Evolutionary conservation across 2,113 vertebrate species (phyloP).

Genomic region (Eurystomus gularis): DNA sequence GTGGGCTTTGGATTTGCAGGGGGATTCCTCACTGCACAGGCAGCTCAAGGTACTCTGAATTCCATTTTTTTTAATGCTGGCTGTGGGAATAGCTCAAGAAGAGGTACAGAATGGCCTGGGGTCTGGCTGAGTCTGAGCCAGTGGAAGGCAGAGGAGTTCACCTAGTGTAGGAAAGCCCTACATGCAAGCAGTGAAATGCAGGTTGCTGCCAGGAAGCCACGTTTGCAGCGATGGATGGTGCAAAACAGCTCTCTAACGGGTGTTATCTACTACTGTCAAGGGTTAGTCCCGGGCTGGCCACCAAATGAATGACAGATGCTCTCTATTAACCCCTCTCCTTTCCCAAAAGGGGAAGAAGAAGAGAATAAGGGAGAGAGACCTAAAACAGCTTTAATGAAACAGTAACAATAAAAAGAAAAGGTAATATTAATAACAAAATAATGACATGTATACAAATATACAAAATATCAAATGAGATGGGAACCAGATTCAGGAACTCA

Average conservation of each 20-base stretch:
- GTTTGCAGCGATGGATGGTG: not conserved
- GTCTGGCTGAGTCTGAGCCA: not conserved
- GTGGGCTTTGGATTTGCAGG: not conserved
- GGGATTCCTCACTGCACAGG: not conserved
- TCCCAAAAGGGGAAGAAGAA: not conserved
- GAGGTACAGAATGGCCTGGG: not conserved
- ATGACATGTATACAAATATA: not conserved
- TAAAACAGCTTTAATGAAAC: not conserved
- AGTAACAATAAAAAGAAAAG: not conserved
- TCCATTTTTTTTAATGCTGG: not conserved
- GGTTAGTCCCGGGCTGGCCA: not conserved
- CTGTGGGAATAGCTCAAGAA: not conserved
- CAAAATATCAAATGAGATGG: not conserved
- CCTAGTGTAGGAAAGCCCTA: no score
- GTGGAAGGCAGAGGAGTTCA: not conserved
- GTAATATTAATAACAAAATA: not conserved
- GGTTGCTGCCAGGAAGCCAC: not conserved
- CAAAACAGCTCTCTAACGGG: not conserved
- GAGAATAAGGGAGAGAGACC: not conserved
- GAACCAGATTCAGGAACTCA: not conserved
- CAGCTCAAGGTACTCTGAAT: not conserved
- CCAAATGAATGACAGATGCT: not conserved
- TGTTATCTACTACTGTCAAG: not conserved
- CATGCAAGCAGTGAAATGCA: not conserved
- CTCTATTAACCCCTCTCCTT: not conserved